Base-by-base conservation (phyloP, 2,888 invertebrate species). In the Nesidiocoris tenuis region DNA sequence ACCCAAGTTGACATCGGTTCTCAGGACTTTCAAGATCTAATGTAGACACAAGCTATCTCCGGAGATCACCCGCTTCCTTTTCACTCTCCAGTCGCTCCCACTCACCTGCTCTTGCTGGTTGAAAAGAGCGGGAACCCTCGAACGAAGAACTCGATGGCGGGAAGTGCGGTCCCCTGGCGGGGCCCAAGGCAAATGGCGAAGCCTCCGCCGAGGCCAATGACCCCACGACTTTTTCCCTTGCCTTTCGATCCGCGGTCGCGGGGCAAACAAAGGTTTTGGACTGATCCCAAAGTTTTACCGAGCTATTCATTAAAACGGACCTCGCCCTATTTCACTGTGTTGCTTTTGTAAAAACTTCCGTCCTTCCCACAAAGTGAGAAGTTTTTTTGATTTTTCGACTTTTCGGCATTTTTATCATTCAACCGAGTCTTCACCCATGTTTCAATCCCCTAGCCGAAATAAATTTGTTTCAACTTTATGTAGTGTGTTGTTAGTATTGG, bases 181-280 rank as follows among this genome's bases (percentile, higher is more conserved):
- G 9, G 65, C 18, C 54, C 39, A n/a, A 24, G 39, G 18, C 67
- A 67, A 56, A 59, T n/a, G 67, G 56, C 55, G 67, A 56, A 22
- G 56, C 56, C 18, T 18, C 18, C 67, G 18, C 55, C 18, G 0
- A 1, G 67, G 67, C 56, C 67, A 55, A 18, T 67, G 67, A 67
- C 67, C 67, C 55, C 55, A n/a, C 21, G 22, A 54, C 56, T 67
- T 56, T 56, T 21, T 22, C 21, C 67, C 22, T 21, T 21, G 17
- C 57, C 61, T 59, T 70, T 18, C 66, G 7, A 21, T 21, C 67
- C 55, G 54, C 21, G 66, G 2, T 66, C 19, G 56, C 12, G 39
- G 12, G 16, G 7, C 56, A 67, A 19, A 55, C 67, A 5, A 56
- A 56, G 67, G 23, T 67, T 56, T 67, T 67, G 65, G 67, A 67